Evolutionary conservation across 2,888 invertebrate species (phyloP).

Genomic region (Sinohyriopsis cumingii): DNA sequence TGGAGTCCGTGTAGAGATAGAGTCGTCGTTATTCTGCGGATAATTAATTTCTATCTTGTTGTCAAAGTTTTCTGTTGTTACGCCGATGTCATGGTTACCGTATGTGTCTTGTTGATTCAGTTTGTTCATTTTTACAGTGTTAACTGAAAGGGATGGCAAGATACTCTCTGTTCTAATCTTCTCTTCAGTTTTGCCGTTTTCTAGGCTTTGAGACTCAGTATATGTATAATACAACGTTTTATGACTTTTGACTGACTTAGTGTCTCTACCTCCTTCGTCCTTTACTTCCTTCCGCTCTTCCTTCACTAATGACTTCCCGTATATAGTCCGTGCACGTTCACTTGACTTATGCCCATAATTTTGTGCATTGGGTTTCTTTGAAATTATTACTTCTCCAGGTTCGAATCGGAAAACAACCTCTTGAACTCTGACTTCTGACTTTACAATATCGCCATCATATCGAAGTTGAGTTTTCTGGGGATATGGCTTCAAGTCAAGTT

Average conservation of each 20-base stretch:
- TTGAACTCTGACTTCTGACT: constrained; percentile 14
- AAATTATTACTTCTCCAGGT: constrained; percentile 33
- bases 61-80: too few species aligned
- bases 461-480: constrained; percentile 8
- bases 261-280: not conserved
- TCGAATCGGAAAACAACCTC: constrained; percentile 34
- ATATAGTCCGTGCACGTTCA: constrained; percentile 35
- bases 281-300: not conserved
- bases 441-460: constrained; percentile 2
- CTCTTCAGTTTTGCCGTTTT: constrained; percentile 10
- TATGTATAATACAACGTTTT: constrained; percentile 1
- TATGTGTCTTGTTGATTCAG: not conserved
- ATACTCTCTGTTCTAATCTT: too few species aligned
- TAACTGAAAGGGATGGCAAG: too few species aligned
- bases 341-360: constrained; percentile 15
- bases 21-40: not conserved
- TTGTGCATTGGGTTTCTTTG: constrained; percentile 10
- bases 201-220: constrained; percentile 15
- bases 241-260: not conserved
- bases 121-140: too few species aligned
- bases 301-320: constrained; percentile 24
- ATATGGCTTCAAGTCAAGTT: constrained; percentile 22
- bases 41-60: too few species aligned
- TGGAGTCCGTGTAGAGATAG: not conserved
- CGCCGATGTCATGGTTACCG: not conserved